A percentile compares a stretch with the other conserved stretches of the same genome.
These are phyloP conservation scores for Siniperca undulata DNA, from an alignment of 2,797 vertebrate genomes.

Conservation along the genomic window DNA sequence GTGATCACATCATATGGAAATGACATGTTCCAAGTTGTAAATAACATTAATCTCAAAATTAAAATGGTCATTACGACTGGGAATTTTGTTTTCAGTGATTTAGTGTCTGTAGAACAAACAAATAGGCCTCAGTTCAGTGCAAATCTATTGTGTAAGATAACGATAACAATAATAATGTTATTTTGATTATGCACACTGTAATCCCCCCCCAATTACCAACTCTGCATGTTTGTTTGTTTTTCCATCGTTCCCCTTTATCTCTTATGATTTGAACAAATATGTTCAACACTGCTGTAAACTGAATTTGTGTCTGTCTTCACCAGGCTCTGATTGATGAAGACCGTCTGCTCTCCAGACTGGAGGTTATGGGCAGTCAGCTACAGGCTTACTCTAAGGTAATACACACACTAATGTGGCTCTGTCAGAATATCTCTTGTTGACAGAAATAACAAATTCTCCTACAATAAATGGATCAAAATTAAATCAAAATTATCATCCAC, in stretches of 20 bases:
- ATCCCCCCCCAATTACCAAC: neutral
- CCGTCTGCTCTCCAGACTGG: slow-evolving; percentile 96
- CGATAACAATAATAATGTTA: no score
- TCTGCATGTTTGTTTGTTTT: neutral
- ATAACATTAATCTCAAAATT: neutral
- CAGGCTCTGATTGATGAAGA: slow-evolving; percentile 99
- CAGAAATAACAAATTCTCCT: neutral
- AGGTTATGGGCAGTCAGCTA: slow-evolving; percentile 99
- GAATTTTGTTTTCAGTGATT: neutral
- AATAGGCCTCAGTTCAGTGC: neutral
- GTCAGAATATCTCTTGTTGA: slow-evolving; percentile 21
- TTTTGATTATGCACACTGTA: neutral
- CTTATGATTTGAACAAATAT: neutral
- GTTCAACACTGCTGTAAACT: neutral
- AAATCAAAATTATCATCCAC: neutral
- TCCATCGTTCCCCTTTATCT: neutral
- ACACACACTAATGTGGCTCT: neutral
- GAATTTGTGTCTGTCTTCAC: slow-evolving; percentile 35
- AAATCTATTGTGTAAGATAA: neutral
- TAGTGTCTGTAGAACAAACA: neutral
- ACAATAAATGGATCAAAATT: neutral
- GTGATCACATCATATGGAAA: neutral
- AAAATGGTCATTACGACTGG: neutral
- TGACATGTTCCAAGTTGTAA: neutral
- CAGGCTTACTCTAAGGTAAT: slow-evolving; percentile 97